Evolutionary conservation across 2,888 invertebrate species (phyloP), one percentile per base, ranked within the genome.

Genomic region (Pasiphila rectangulata): DNA sequence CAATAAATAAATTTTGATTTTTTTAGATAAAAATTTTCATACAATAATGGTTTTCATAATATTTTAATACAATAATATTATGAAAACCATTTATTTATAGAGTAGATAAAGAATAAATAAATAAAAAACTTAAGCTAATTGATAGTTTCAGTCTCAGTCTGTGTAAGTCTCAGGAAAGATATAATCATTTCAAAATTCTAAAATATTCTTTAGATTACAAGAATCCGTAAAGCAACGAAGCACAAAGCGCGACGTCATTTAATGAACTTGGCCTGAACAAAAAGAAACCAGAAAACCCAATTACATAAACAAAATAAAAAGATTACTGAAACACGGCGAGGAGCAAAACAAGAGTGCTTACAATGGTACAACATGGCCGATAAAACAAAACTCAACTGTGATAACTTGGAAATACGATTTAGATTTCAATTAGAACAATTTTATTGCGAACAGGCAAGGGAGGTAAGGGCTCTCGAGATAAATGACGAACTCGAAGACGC

Each of bases 371-470:
- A 27, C 46, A 40, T 52, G 25, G 37, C 44, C 45, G 46, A 64
- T 71, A 69, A 67, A 63, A 71, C 58, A 68, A 76, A 48, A 76
- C 67, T 74, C 64, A 63, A 67, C 80, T 70, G 67, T 76, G 67
- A 69, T 63, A 64, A 69, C 69, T 63, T 63, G 62, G 64, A 65
- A 67, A 70, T 74, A 74, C 66, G 74, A 65, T 67, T 70, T 55
- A 68, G 72, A 71, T 68, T 74, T 66, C 66, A 73, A 78, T 73
- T 70, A 69, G 69, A 66, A 63, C 61, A 62, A 63, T 63, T 66
- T 64, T 63, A 68, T 72, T 69, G 65, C 63, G 61, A 63, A 61
- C 57, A 61, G 60, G 54, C 61, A 61, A 66, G 65, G 69, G 67
- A 70, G 66, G 69, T 64, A 65, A 70, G 70, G 64, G 61, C 61